Base-by-base conservation (phyloP, 2,113 vertebrate species). In the Hirundichthys speculiger region DNA sequence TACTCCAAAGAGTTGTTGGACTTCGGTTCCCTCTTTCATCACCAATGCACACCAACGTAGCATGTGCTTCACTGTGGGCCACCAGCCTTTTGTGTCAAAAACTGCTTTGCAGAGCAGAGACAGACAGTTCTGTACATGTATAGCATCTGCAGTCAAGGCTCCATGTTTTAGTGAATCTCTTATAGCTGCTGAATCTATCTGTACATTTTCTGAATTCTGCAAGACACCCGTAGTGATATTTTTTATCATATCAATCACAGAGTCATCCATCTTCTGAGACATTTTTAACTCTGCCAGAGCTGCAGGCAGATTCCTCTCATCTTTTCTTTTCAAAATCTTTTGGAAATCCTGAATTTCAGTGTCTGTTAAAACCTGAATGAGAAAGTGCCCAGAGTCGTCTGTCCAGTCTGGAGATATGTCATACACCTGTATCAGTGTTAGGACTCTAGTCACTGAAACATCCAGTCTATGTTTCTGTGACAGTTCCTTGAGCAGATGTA, bases 21-120 rank as follows among this genome's bases (percentile, higher is more conserved):
- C 16, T 41, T 4, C 0, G 12, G 4, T 55, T 0, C 34, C 5
- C 0, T 16, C 18, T 22, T 51, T 55, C 50, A 64, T 49, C 16
- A 71, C 14, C 21, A 71, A 16, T 2, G 5, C 71, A 61, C 71
- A 55, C 63, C 63, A 74, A 12, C 27, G 42, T 43, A 74, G 8
- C 71, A 74, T 74, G n/a, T 54, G 56, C 15, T 21, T 66, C 25
- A 53, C 49, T 30, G 71, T 66, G 15, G 71, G 71, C 62, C 56
- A 54, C 62, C 55, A 66, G 42, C 71, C 63, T 61, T 61, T 74
- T 1, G 43, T 34, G 30, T 66, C 30, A 60, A 48, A 74, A 41
- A 74, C 71, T 54, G 63, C 55, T 60, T 30, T 66, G 63, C 71
- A 74, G 22, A 74, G 41, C 18, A 60, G 55, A 61, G 15, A 66